Base-by-base conservation (phyloP, 2,888 invertebrate species). In the Stenolophus ochropezus region DNA sequence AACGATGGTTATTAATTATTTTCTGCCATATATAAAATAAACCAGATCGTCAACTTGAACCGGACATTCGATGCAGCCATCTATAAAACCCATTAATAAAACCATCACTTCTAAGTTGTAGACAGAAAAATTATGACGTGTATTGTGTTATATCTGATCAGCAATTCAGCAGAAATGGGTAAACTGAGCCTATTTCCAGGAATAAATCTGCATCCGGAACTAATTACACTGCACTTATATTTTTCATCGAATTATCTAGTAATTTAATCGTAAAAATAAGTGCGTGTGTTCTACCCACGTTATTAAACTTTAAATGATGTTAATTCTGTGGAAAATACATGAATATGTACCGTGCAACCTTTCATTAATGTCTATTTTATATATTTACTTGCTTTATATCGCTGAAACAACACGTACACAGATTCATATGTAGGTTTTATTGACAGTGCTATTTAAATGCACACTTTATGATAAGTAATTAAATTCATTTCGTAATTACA, bases 211-310 rank as follows among this genome's bases (percentile, higher is more conserved):
- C 27, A 69, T 69, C 65, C 65, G 42, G 65, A 69, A 69, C 65
- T 69, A 69, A 69, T 69, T 33, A 33, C 16, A 69, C 65, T 33
- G 27, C 25, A 61, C 65, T 27, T 33, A 33, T 33, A 14, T 18
- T 61, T 69, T 69, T 69, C 65, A 42, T 69, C 65, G 65, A 69
- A 69, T 69, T 69, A 61, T 61, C 61, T 25, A 18, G 65, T n/a
- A 27, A 33, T 65, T 27, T 65, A 16, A 65, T 65, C 65, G 65
- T 65, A 16, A 33, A 16, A 69, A 69, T 69, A 69, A 33, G 33
- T 69, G 65, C n/a, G 8, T 69, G 65, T 27, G n/a, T 20, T 65
- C 33, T 69, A 69, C 42, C 33, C 20, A 33, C 65, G 33, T 16
- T 25, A 1, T 25, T 23, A 14, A 14, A 23, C 11, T 61, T n/a